Percentiles rank a stretch among this genome's conserved stretches.
These are phyloP conservation scores for Chelonia mydas DNA, from an alignment of 2,797 vertebrate genomes.

Conservation along the genomic window DNA sequence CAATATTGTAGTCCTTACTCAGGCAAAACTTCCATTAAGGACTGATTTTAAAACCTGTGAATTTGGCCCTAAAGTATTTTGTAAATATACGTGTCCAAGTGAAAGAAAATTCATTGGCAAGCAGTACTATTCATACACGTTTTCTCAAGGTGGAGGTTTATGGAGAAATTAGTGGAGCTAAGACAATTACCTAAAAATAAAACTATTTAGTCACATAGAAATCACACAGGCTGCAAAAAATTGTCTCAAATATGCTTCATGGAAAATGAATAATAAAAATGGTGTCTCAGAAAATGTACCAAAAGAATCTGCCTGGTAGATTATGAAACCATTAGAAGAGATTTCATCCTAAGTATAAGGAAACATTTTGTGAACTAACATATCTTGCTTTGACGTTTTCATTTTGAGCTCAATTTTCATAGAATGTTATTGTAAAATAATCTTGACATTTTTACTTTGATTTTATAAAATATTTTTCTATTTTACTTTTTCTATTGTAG, in stretches of 20 bases:
- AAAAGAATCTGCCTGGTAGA: not conserved
- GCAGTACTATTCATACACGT: not conserved
- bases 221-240: not conserved
- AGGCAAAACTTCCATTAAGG: not conserved
- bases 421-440: not conserved
- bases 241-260: not conserved
- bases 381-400: not conserved
- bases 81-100: not conserved
- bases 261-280: not conserved
- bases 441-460: not conserved
- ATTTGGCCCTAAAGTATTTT: not conserved
- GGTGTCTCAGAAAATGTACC: not conserved
- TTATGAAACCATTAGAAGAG: not conserved
- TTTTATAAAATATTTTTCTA: not conserved
- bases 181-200: conserved; percentile 48
- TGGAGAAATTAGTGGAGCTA: conserved; percentile 54
- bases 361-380: not conserved
- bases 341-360: rapidly evolving
- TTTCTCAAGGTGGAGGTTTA: conserved; percentile 64
- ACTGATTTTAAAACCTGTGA: not conserved
- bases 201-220: conserved; percentile 46
- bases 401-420: not conserved
- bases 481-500: not conserved
- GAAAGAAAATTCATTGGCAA: not conserved
- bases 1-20: not conserved